Conservation (phyloP, 2,888 invertebrate genomes). For the Drosophila tanythrix region DNA sequence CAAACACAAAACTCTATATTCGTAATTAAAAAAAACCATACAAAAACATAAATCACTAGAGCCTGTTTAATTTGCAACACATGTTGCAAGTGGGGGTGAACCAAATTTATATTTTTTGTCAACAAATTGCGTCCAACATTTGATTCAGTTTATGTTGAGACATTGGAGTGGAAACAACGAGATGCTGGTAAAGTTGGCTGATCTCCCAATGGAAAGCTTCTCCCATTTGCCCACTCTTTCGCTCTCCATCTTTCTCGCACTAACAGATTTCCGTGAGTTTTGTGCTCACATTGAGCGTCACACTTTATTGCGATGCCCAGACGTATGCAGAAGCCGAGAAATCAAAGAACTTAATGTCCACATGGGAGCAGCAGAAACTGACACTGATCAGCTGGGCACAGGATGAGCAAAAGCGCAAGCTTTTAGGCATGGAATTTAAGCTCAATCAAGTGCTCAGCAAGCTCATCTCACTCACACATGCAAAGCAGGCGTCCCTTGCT, state of each 20-base stretch:
- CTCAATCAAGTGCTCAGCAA: slow-evolving; percentile 84
- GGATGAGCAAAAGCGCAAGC: slow-evolving; percentile 73
- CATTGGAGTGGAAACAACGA: slow-evolving; percentile 9
- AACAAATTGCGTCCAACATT: slow-evolving; percentile 6
- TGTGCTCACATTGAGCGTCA: slow-evolving; percentile 43
- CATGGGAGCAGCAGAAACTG: slow-evolving; percentile 85
- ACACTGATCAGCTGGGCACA: slow-evolving; percentile 85
- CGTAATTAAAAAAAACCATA: slow-evolving; percentile 57
- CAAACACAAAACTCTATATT: slow-evolving; percentile 73
- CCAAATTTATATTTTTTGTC: not conserved
- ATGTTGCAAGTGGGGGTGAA: slow-evolving; percentile 28
- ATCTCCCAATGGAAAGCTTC: not conserved
- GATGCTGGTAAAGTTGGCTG: slow-evolving; percentile 44
- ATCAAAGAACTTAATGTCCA: not conserved
- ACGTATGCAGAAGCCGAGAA: not conserved
- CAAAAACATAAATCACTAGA: slow-evolving; percentile 35
- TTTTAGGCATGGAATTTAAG: slow-evolving; percentile 84
- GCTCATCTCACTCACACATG: slow-evolving; percentile 81
- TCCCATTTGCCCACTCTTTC: not conserved
- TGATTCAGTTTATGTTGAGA: slow-evolving; percentile 29
- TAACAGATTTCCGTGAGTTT: slow-evolving; percentile 51
- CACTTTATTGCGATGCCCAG: slow-evolving; percentile 29
- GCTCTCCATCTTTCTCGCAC: not conserved
- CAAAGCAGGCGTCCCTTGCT: slow-evolving; percentile 25
- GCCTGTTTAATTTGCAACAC: slow-evolving; percentile 33